Evolutionary conservation across 1,140 invertebrate genomes (phyloP), one percentile per base, ranked within the genome.

Genomic region (Brachionus rotundiformis): DNA sequence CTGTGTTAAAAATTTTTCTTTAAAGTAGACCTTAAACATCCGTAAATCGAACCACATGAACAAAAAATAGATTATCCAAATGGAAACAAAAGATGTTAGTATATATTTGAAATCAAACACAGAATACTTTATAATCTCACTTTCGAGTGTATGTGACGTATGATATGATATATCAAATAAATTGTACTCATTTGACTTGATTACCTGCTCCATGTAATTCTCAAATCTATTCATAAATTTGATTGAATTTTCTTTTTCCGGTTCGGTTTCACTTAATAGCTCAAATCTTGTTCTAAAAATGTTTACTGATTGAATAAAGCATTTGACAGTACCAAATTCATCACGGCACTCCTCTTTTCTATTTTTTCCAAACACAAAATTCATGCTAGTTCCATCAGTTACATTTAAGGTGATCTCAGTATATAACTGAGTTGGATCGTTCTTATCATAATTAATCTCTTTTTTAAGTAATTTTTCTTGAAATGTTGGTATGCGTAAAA

Each of bases 41-140:
- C 68, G 10, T 39, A 73, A 25, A 47, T 73, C 68, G 19, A 73
- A 73, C 76, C 47, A 79, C 76, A 63, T 63, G 47, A 63, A 79
- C 31, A 79, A 39, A 59, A 63, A 59, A 59, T 59, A 79, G 31
- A 79, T 79, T 19, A 39, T 59, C 47, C 76, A 79, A 31, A 79
- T 59, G 6, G 76, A 33, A 29, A 63, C 23, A 3, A 79, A 59
- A 25, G 47, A 54, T 39, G 27, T n/a, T n/a, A 79, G 19, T 6
- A 79, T 44, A 39, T 79, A 79, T 33, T 79, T 79, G 13, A 79
- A 39, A 61, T 79, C 76, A 3, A 59, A 27, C 23, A 36, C 16
- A 0, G 76, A 79, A 16, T 79, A 79, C 33, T 79, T 79, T 39
- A 39, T 19, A 19, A 79, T 59, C 19, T 79, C 76, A n/a, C 7